Conservation (phyloP, 2,797 vertebrate genomes). For the Gambusia yucatana region DNA sequence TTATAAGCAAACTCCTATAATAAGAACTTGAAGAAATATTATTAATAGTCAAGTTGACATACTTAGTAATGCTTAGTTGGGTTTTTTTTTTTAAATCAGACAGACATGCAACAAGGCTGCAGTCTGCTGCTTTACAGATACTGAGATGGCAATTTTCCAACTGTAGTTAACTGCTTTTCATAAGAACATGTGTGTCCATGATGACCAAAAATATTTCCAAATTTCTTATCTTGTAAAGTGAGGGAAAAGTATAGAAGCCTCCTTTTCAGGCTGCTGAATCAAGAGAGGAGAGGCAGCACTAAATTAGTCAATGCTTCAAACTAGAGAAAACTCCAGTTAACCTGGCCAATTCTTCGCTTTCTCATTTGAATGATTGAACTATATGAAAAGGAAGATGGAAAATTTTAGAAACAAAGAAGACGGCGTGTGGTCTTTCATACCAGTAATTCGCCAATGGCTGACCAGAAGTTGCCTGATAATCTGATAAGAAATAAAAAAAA, state of each 20-base stretch:
- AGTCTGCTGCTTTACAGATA: background rate
- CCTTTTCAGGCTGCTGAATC: background rate
- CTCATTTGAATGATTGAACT: background rate
- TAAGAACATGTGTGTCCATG: background rate
- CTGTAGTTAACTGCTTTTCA: background rate
- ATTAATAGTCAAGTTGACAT: background rate
- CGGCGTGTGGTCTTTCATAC: background rate
- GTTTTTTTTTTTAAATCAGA: background rate
- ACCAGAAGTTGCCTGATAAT: background rate
- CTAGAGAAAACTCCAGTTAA: background rate
- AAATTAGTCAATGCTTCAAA: background rate
- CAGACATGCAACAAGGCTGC: background rate
- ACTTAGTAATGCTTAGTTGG: background rate
- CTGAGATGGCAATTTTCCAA: background rate
- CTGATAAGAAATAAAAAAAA: no score
- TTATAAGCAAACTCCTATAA: background rate
- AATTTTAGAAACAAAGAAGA: background rate
- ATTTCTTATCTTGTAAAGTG: background rate
- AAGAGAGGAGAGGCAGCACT: background rate
- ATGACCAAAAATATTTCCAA: background rate
- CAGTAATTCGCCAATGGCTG: background rate
- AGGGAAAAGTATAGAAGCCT: background rate
- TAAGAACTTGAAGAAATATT: background rate
- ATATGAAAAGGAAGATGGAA: background rate
- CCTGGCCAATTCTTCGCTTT: background rate